A percentile compares a stretch with the other conserved stretches of the same genome.
These are phyloP conservation scores for Holocentrus rufus DNA, from an alignment of 2,797 vertebrate species.

Conservation along the genomic window DNA sequence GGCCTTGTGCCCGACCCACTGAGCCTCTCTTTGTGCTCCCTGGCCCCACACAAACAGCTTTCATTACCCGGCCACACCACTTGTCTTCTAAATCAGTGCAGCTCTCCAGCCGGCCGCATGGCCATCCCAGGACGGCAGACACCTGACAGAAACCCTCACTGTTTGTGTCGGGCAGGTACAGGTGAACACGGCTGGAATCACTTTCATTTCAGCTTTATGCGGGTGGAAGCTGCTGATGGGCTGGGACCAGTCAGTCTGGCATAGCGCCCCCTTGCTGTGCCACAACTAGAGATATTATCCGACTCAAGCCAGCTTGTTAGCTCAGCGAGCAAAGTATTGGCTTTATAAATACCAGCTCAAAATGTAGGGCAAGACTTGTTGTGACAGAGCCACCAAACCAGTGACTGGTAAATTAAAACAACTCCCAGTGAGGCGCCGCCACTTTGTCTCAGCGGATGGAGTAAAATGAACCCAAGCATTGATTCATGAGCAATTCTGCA, in stretches of 20 bases:
- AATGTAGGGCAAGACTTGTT: background rate
- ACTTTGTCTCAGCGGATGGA: background rate
- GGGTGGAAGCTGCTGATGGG: background rate
- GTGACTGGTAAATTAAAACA: background rate
- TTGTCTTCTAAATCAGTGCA: constrained; percentile 66
- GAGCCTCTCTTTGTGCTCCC: constrained; percentile 73
- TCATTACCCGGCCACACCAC: constrained; percentile 64
- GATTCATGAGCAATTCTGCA: background rate
- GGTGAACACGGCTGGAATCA: background rate
- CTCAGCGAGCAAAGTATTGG: background rate
- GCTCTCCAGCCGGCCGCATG: constrained; percentile 51
- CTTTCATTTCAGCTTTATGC: background rate
- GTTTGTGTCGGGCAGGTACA: constrained; percentile 10
- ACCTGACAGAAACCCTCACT: constrained; percentile 42
- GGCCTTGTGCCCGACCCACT: constrained; percentile 76
- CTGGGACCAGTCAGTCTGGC: background rate
- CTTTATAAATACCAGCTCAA: background rate
- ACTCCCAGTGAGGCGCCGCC: background rate
- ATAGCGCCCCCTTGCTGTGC: constrained; percentile 20
- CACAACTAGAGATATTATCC: background rate
- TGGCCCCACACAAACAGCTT: constrained; percentile 65
- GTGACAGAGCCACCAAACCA: background rate
- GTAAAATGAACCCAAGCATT: background rate
- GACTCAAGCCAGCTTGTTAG: background rate
- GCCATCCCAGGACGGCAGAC: constrained; percentile 50